Base-by-base conservation (phyloP, 2,888 invertebrate genomes). In the Gnatocerus cornutus region DNA sequence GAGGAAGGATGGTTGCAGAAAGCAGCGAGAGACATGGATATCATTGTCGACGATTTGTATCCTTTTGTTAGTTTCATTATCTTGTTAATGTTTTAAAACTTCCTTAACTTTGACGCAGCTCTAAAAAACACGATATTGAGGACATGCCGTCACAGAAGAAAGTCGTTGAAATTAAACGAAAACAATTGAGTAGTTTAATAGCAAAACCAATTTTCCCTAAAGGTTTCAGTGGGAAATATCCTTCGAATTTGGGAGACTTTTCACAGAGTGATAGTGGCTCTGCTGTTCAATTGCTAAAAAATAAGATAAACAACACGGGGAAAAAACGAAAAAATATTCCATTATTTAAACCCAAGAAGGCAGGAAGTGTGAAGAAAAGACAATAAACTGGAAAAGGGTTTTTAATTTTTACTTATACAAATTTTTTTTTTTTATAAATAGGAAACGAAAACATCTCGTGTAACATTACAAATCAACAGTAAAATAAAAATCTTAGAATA, bases 11-110 rank as follows among this genome's bases (percentile, higher is more conserved):
- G 98, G 98, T 87, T 95, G 80, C 90, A 93, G 76, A 93, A 92
- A 81, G 92, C 93, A 0, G 95, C 96, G 0, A 89, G 91, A 73
- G 96, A 97, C 74, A 94, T 97, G 91, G 98, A 98, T 83, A 92
- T 97, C 77, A 90, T 98, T 68, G 85, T 97, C 1, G 97, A 97
- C 78, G 93, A 95, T 39, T 91, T 79, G 82, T 83, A 82, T 73
- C 72, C 73, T 74, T 76, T 62, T 50, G 41, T 27, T 9, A 16
- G 29, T 59, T 21, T 1, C 4, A 21, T 3, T 21, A 27, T 2
- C 9, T 53, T 50, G n/a, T 55, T 30, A 2, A 33, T 33, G n/a
- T 33, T 6, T 33, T 33, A 7, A 33, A 33, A 7, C 33, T 43
- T 3, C 29, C 62, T 63, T 63, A 27, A 63, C 52, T 10, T 3